Evolutionary conservation across 1,140 invertebrate species (phyloP), one percentile per base, ranked within the genome.

Genomic region (Procambarus virginalis): DNA sequence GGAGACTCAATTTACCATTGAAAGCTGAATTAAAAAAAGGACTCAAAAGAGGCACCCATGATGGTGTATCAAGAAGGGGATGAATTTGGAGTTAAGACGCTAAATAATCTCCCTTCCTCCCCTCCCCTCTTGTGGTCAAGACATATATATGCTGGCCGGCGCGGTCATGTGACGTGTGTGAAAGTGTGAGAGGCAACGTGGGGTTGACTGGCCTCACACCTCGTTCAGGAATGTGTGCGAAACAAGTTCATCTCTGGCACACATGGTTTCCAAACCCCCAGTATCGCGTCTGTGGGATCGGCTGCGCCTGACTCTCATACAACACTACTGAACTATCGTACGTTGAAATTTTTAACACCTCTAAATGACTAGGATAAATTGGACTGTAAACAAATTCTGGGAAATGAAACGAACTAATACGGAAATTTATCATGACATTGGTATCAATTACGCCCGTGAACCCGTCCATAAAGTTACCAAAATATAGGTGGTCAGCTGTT

Each of bases 111-210:
- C 14, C 55, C 14, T 9, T 34, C n/a, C n/a, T n/a, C n/a, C n/a
- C n/a, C n/a, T n/a, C 34, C 34, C 34, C 34, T 68, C 17, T 68
- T 68, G 5, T 17, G 20, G 20, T 68, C 20, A 68, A 17, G 20
- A 68, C 17, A 20, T 14, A 14, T 2, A 1, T n/a, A 22, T 55
- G 51, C 51, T 12, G 51, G 51, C 51, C 51, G 12, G 51, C 8
- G 51, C 81, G 81, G 88, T 89, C 88, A 84, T 89, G 82, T 89
- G 88, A 84, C 73, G 81, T 89, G 48, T 89, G 87, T 84, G 87
- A 89, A 89, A 89, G 88, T 79, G 58, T 48, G 60, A 45, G 75
- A 64, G 58, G 80, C 22, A 49, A 60, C 12, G 34, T n/a, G 20
- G 88, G 82, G 88, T 89, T 89, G 88, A 89, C 81, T 89, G 88